phyloP scores from a whole-genome alignment of 2,888 invertebrate species.

The Drosophila austrosaltans region DNA sequence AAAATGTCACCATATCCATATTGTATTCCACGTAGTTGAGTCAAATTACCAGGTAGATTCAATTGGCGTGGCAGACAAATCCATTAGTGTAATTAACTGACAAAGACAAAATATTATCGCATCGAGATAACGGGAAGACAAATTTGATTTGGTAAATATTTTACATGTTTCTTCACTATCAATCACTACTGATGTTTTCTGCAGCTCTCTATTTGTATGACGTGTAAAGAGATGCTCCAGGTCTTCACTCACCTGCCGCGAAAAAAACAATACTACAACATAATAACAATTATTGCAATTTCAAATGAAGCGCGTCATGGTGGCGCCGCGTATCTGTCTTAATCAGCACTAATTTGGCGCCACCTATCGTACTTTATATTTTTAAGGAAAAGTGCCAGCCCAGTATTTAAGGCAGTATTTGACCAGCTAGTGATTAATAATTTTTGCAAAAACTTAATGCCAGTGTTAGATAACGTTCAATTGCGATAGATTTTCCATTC shows the following conservation, averaged over 20 bases:
- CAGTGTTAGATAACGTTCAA: slow-evolving; percentile 1
- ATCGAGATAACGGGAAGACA: slow-evolving; percentile 3
- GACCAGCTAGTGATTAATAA: too few species aligned
- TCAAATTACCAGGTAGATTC: slow-evolving; percentile 24
- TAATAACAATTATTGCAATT: slow-evolving; percentile 20
- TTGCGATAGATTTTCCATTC: slow-evolving; percentile 8
- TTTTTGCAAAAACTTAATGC: neutral
- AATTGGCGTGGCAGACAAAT: slow-evolving; percentile 26
- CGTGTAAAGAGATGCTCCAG: slow-evolving; percentile 7
- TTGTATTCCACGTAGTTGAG: slow-evolving; percentile 19
- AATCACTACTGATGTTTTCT: slow-evolving; percentile 40
- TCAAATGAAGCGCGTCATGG: slow-evolving; percentile 41
- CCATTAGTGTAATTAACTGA: slow-evolving; percentile 41
- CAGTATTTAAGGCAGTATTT: neutral
- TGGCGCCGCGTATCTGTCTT: slow-evolving; percentile 46
- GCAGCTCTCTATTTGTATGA: neutral
- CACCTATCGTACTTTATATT: neutral
- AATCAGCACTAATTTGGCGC: neutral
- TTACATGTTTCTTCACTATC: slow-evolving; percentile 61
- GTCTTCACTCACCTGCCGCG: slow-evolving; percentile 11
- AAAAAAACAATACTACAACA: neutral
- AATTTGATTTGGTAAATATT: slow-evolving; percentile 26
- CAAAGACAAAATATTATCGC: slow-evolving; percentile 3
- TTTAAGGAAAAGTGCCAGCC: neutral
- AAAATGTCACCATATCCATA: slow-evolving; percentile 36